A percentile compares a stretch with the other conserved stretches of the same genome.
Conservation (phyloP, 2,888 invertebrate species). For the Villa cingulata region DNA sequence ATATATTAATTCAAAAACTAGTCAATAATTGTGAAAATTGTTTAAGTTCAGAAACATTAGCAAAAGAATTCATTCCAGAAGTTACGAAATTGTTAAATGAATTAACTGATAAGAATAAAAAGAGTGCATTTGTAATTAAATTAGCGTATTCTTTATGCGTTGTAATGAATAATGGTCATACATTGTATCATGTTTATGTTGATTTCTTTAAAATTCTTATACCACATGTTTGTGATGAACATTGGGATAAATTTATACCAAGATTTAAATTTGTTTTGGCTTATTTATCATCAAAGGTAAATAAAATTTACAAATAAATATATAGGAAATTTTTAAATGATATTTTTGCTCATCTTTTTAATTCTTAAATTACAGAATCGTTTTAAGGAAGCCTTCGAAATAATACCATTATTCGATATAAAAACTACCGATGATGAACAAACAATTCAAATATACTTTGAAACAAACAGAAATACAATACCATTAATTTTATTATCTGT, state of each 20-base stretch:
- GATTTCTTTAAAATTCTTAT: neutral
- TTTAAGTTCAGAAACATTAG: slow-evolving; percentile 1
- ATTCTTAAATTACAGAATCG: slow-evolving; percentile 3
- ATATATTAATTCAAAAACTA: neutral
- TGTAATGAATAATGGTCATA: neutral
- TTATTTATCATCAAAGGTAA: slow-evolving; percentile 5
- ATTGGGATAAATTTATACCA: slow-evolving; percentile 2
- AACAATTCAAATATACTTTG: neutral
- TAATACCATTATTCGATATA: slow-evolving; percentile 1
- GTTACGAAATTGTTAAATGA: neutral
- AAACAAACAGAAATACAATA: neutral
- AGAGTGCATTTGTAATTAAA: slow-evolving; percentile 1
- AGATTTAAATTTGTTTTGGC: slow-evolving; percentile 4
- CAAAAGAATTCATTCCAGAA: neutral
- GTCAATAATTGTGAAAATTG: slow-evolving; percentile 4
- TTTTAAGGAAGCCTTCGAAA: neutral
- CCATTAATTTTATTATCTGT: neutral
- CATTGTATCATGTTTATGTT: neutral
- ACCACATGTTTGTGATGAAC: neutral
- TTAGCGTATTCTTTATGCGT: slow-evolving; percentile 1
- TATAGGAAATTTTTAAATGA: no score
- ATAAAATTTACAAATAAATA: no score
- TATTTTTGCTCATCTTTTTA: neutral
- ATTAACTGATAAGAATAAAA: neutral
- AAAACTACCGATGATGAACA: neutral